phyloP scores from a whole-genome alignment of 2,797 vertebrate species.

The Australoheros facetus region DNA sequence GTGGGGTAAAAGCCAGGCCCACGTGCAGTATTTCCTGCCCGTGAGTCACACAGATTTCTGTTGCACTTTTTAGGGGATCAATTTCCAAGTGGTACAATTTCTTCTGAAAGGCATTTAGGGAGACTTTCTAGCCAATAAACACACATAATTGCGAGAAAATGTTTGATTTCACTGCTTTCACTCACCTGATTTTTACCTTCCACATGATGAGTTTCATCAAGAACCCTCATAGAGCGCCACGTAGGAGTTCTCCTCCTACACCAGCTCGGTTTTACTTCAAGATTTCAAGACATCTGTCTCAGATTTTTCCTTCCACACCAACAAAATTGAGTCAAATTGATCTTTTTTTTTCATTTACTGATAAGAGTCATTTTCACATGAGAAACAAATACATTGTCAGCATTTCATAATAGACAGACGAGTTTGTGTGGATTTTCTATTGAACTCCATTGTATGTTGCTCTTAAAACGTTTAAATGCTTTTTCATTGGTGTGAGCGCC shows the following conservation, averaged over 20 bases:
- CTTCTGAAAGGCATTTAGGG: not conserved
- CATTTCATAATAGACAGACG: not conserved
- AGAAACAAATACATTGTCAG: not conserved
- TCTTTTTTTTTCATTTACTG: not conserved
- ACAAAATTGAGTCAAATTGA: not conserved
- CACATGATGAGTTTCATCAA: constrained; percentile 57
- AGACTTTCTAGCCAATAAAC: constrained; percentile 31
- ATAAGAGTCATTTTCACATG: not conserved
- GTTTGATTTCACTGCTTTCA: constrained; percentile 52
- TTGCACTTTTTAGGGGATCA: not conserved
- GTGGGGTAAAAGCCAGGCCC: no score
- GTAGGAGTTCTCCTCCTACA: constrained; percentile 63
- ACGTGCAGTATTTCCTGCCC: not conserved
- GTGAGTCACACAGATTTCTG: not conserved
- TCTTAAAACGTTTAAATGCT: not conserved
- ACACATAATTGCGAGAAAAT: constrained; percentile 45
- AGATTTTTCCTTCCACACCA: not conserved
- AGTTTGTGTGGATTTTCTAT: not conserved
- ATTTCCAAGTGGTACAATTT: constrained; percentile 12
- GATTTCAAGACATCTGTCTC: not conserved
- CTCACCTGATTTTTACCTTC: constrained; percentile 54
- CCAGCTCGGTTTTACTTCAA: constrained; percentile 15
- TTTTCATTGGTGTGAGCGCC: not conserved
- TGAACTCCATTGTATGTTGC: not conserved
- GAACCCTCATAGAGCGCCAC: constrained; percentile 41